Base-by-base conservation (phyloP, 2,113 vertebrate genomes). In the Felis catus region DNA sequence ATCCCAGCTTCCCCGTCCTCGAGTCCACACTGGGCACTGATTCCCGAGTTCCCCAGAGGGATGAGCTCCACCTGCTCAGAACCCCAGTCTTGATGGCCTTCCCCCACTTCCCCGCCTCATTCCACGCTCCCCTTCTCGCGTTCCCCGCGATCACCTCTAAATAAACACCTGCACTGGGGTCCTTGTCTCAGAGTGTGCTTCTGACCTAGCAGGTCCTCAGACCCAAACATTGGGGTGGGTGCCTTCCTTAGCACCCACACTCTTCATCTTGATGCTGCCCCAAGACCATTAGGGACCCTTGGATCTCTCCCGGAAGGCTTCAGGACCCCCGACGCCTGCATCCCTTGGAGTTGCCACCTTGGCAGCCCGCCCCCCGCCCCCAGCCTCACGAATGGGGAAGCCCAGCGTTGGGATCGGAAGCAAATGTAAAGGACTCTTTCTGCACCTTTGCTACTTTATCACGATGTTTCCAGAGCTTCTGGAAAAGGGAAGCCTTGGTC, bases 41-140 rank as follows among this genome's bases (percentile, higher is more conserved):
- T 39, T 5, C 86, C 18, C 33, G 61, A 29, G 36, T 29, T n/a
- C 33, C n/a, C 61, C 33, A 4, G 27, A 0, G 4, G 89, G 16
- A 10, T 79, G 39, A 31, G 55, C 58, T 21, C 73, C 66, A 14
- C 29, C 19, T 15, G 25, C 53, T 73, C 29, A 0, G 81, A 74
- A 76, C 4, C 31, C 51, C 51, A 1, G 13, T 27, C 45, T 33
- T 14, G 1, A 25, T 4, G 16, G 21, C 48, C 33, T 25, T 33
- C 76, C 19, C 25, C 41, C 45, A 45, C n/a, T 11, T 4, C 5
- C 70, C 61, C 25, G 51, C 3, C 33, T 7, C 41, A 4, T 18
- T 14, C 23, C 48, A 2, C 23, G 7, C 27, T 5, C 3, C 1
- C 10, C 15, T 27, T 1, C 68, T 58, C 3, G 9, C 0, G 15